phyloP scores from a whole-genome alignment of 2,888 invertebrate genomes.

The Tenthredo mesomela region DNA sequence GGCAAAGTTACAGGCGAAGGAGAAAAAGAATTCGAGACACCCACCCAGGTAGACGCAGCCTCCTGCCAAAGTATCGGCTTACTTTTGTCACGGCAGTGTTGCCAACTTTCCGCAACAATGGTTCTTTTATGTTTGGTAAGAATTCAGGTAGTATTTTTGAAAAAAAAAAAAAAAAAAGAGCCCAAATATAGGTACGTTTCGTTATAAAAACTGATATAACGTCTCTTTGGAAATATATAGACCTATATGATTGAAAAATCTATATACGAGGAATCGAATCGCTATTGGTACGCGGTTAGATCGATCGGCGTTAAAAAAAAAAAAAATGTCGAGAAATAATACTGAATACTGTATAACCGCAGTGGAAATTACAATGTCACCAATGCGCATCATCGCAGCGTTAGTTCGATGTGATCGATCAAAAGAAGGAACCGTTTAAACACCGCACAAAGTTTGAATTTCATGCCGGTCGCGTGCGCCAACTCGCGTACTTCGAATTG shows the following conservation, averaged over 20 bases:
- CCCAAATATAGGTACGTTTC: background rate
- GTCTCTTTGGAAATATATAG: background rate
- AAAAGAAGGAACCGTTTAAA: conserved; percentile 12
- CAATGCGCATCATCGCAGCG: background rate
- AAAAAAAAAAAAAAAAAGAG: background rate
- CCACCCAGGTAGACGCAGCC: conserved; percentile 59
- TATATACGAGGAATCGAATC: background rate
- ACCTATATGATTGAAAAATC: background rate
- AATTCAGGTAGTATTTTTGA: conserved; percentile 54
- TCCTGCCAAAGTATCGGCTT: conserved; percentile 70
- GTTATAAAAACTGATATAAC: background rate
- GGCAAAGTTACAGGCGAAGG: background rate
- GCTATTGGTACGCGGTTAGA: background rate
- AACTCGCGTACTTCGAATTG: background rate
- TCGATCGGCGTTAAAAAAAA: background rate
- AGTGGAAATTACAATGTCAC: too few species aligned
- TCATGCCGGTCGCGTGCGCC: conserved; percentile 43
- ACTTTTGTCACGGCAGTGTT: conserved; percentile 70
- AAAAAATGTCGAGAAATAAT: background rate
- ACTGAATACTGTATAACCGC: background rate
- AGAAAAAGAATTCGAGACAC: conserved; percentile 31
- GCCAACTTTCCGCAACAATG: conserved; percentile 70
- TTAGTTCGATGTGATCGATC: background rate
- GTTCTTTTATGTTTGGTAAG: conserved; percentile 65
- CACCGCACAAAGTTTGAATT: conserved; percentile 2